Evolutionary conservation across 2,113 vertebrate species (phyloP).

Genomic region (Uria lomvia): DNA sequence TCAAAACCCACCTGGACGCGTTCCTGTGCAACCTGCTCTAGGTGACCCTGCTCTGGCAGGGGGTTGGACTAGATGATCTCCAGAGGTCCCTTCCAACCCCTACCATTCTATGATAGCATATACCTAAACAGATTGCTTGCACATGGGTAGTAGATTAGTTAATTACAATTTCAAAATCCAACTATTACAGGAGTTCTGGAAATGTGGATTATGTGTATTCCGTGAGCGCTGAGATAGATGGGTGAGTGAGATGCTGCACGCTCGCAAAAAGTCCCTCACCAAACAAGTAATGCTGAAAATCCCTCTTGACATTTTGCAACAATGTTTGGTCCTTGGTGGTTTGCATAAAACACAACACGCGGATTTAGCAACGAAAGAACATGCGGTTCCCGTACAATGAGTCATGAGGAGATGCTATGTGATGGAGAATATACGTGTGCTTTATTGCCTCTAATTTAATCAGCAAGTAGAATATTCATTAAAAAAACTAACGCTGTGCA

Average conservation of each 20-base stretch:
- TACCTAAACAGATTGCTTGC: not conserved
- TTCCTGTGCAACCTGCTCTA: not conserved
- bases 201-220: not conserved
- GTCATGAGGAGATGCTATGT: not conserved
- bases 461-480: not conserved
- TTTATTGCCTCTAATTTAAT: constrained; percentile 33
- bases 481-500: not conserved
- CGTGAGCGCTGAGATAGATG: not conserved
- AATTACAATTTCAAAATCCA: not conserved
- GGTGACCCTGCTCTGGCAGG: not conserved
- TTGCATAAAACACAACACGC: not conserved
- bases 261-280: not conserved
- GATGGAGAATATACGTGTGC: not conserved
- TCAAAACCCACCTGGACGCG: not conserved
- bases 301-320: not conserved
- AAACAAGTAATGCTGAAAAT: constrained; percentile 17
- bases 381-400: constrained; percentile 36
- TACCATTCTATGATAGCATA: not conserved
- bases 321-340: not conserved
- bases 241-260: not conserved
- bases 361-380: constrained; percentile 4
- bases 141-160: not conserved
- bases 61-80: not conserved
- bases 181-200: not conserved
- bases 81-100: not conserved